Conservation (phyloP, 2,113 vertebrate genomes). For the Formicarius rufipectus region DNA sequence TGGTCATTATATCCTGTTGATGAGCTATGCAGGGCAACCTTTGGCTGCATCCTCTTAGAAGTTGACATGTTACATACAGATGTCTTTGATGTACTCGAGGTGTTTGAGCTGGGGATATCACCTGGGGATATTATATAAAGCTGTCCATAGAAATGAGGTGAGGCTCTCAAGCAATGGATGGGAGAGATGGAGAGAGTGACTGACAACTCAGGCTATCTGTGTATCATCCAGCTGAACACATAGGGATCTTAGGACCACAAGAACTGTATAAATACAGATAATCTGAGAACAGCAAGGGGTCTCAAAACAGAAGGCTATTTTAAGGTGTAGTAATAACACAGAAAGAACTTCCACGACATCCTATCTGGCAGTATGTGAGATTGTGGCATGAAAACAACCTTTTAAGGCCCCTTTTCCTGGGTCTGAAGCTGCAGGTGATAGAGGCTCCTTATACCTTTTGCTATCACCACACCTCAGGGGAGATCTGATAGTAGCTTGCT, state of each 20-base stretch:
- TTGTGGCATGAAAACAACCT: not conserved
- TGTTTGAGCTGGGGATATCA: not conserved
- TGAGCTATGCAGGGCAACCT: not conserved
- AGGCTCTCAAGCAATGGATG: not conserved
- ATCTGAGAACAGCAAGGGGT: not conserved
- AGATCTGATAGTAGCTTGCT: not conserved
- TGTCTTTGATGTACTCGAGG: not conserved
- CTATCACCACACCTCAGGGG: not conserved
- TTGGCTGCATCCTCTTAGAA: not conserved
- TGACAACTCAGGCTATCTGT: constrained; percentile 28
- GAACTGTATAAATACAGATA: constrained; percentile 22
- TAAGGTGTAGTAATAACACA: not conserved
- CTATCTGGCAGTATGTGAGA: not conserved
- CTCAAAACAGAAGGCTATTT: not conserved
- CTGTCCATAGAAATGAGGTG: not conserved
- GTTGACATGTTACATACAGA: not conserved
- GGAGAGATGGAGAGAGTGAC: not conserved
- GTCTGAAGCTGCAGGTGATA: not conserved
- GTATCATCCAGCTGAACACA: constrained; percentile 1
- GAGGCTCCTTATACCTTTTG: not conserved
- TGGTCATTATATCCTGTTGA: not conserved
- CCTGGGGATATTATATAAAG: not conserved
- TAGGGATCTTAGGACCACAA: not conserved
- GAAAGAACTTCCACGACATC: not conserved
- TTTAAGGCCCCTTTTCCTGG: not conserved